Conservation (phyloP, 2,113 vertebrate species). For the Puntigrus tetrazona region DNA sequence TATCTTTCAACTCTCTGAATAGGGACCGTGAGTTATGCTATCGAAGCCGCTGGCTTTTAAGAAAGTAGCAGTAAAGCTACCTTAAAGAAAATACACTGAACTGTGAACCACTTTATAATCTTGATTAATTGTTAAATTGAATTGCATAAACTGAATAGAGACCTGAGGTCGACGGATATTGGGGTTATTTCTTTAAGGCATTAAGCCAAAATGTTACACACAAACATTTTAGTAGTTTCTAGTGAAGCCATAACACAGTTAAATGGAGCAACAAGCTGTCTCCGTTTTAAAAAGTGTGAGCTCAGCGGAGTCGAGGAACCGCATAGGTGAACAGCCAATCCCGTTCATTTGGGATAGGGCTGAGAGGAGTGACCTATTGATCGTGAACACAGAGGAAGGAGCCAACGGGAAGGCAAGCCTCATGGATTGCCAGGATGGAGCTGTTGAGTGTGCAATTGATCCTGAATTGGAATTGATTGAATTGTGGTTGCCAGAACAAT, state of each 20-base stretch:
- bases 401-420: constrained; percentile 19
- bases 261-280: not conserved
- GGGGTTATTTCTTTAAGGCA: not conserved
- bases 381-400: constrained; percentile 37
- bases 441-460: constrained; percentile 34
- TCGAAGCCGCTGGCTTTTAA: not conserved
- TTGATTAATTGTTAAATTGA: not conserved
- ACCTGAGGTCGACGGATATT: not conserved
- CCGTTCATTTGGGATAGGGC: constrained; percentile 39
- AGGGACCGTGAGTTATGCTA: not conserved
- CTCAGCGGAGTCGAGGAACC: not conserved
- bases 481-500: constrained; percentile 46
- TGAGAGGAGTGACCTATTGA: constrained; percentile 67
- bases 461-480: constrained; percentile 66
- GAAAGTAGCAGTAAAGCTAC: not conserved
- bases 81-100: not conserved
- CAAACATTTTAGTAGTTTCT: not conserved
- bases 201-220: not conserved
- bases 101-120: not conserved
- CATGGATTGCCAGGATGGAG: constrained; percentile 21
- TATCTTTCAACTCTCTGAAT: not conserved
- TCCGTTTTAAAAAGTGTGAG: not conserved
- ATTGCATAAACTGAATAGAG: not conserved
- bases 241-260: not conserved
- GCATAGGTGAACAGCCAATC: constrained; percentile 17